Conservation (phyloP, 2,797 vertebrate genomes). For the Odontamblyopus rebecca region DNA sequence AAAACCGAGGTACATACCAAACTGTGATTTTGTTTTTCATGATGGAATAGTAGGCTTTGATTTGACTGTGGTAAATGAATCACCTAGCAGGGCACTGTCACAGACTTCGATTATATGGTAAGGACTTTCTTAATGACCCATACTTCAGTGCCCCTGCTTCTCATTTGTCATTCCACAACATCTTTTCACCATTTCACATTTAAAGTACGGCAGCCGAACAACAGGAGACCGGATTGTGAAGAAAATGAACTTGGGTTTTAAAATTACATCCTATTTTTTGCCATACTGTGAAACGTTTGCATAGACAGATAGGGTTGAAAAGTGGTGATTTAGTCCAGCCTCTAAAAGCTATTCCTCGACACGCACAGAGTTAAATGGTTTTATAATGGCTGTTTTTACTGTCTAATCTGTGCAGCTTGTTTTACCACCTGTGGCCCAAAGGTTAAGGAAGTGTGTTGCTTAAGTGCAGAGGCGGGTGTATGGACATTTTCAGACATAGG, state of each 20-base stretch:
- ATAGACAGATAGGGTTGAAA: constrained; percentile 18
- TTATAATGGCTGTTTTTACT: constrained; percentile 61
- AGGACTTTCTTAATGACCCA: constrained; percentile 10
- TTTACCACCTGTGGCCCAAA: constrained; percentile 32
- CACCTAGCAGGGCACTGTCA: background rate
- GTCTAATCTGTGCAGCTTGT: constrained; percentile 43
- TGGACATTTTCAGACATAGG: background rate
- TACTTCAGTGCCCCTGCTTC: constrained; percentile 2
- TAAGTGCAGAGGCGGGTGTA: background rate
- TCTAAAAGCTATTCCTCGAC: constrained; percentile 41
- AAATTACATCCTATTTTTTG: constrained; percentile 4
- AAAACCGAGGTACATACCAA: too few species aligned
- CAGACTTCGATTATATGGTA: constrained; percentile 18
- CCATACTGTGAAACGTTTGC: constrained; percentile 11
- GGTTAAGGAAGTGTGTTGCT: constrained; percentile 45
- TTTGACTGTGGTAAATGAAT: constrained; percentile 1
- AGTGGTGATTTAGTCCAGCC: constrained; percentile 27
- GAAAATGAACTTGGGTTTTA: constrained; percentile 5
- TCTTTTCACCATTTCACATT: constrained; percentile 3
- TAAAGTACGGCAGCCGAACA: background rate
- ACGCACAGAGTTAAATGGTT: constrained; percentile 50
- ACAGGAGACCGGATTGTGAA: constrained; percentile 14
- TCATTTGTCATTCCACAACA: constrained; percentile 20
- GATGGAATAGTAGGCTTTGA: background rate
- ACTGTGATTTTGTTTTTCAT: background rate